These are phyloP conservation scores for Catharus bicknelli DNA, from an alignment of 2,113 vertebrate genomes.

Conservation along the genomic window DNA sequence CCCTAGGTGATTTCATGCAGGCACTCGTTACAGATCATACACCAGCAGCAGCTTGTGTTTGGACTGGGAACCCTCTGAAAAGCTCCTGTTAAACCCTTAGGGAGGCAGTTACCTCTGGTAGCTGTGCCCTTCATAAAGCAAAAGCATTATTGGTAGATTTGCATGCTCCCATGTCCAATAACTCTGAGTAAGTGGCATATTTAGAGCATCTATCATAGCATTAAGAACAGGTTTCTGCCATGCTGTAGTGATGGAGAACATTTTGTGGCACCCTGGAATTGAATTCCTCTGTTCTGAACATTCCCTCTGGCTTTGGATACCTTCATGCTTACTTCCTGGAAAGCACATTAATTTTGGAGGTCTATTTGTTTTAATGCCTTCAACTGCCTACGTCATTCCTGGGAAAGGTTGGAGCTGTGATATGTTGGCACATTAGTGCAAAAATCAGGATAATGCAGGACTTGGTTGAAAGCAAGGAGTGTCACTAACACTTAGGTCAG, in stretches of 20 bases:
- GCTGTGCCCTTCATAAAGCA: conserved; percentile 1
- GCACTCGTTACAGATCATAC: neutral
- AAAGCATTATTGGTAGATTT: neutral
- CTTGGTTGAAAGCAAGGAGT: neutral
- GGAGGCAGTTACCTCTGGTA: neutral
- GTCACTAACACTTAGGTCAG: neutral
- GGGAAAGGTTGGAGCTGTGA: neutral
- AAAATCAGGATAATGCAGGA: neutral
- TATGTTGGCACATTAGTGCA: neutral
- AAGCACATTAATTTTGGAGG: neutral
- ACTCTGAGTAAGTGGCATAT: neutral
- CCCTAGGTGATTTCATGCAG: neutral
- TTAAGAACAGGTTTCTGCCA: conserved; percentile 31
- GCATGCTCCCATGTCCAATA: conserved; percentile 24
- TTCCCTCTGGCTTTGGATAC: neutral
- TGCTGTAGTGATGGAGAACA: neutral
- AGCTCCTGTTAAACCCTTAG: neutral
- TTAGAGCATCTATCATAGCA: conserved; percentile 18
- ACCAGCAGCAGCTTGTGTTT: neutral
- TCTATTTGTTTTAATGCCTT: neutral
- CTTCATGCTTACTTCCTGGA: neutral
- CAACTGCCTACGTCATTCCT: neutral
- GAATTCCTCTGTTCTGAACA: neutral
- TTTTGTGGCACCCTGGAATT: neutral
- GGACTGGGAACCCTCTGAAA: neutral